Evolutionary conservation across 2,888 invertebrate species (phyloP).

Genomic region (Phortica okadai): DNA sequence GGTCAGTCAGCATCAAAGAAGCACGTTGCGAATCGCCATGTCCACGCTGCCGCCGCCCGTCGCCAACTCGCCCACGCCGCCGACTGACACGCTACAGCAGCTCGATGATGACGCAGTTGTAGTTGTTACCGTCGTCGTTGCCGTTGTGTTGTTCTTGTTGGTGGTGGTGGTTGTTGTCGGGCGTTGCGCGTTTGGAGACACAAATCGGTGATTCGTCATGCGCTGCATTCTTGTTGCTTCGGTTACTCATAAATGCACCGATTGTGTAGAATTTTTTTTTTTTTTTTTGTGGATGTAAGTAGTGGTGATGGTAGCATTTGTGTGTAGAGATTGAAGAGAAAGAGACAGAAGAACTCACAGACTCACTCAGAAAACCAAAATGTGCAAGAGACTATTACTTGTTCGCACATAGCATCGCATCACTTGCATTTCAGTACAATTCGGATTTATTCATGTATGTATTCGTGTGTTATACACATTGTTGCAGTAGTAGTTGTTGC

Average conservation of each 20-base stretch:
- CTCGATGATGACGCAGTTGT: slow-evolving; percentile 48
- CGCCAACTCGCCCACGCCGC: slow-evolving; percentile 14
- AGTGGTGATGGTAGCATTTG: slow-evolving; percentile 1
- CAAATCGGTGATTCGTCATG: slow-evolving; percentile 24
- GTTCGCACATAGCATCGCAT: background rate
- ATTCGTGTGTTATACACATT: background rate
- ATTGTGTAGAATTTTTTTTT: slow-evolving; percentile 43
- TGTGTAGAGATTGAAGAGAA: slow-evolving; percentile 22
- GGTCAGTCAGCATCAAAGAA: slow-evolving; percentile 26
- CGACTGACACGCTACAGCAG: slow-evolving; percentile 7
- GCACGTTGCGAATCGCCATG: slow-evolving; percentile 28
- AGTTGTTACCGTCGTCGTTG: slow-evolving; percentile 50
- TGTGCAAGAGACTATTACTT: slow-evolving; percentile 16
- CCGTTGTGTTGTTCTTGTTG: slow-evolving; percentile 44
- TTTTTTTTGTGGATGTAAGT: slow-evolving; percentile 10
- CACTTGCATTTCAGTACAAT: background rate
- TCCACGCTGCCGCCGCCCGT: slow-evolving; percentile 18
- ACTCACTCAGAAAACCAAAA: slow-evolving; percentile 39
- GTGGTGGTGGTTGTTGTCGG: slow-evolving; percentile 36
- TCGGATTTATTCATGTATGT: background rate
- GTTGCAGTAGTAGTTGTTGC: background rate
- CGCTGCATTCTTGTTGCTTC: slow-evolving; percentile 26
- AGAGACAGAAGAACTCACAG: slow-evolving; percentile 12
- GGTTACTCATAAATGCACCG: slow-evolving; percentile 27
- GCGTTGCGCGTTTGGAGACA: slow-evolving; percentile 49